Evolutionary conservation across 2,113 vertebrate species (phyloP).

Genomic region (Genyomyrus donnyi): DNA sequence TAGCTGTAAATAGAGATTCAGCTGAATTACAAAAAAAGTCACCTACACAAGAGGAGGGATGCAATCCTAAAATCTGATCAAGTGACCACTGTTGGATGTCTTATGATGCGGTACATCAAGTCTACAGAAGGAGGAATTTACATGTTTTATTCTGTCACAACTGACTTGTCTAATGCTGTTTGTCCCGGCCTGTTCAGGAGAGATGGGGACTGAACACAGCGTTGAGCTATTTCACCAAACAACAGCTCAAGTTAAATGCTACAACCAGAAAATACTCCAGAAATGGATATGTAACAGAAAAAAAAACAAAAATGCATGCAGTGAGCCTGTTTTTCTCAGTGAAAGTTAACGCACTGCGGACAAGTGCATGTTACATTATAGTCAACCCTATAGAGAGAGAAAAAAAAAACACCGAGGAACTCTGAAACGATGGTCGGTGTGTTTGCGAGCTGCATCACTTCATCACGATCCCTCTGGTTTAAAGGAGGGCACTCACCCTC

Average conservation of each 20-base stretch:
- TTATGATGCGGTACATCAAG: neutral
- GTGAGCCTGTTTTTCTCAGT: neutral
- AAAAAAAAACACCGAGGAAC: neutral
- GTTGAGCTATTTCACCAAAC: conserved; percentile 7
- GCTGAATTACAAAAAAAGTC: neutral
- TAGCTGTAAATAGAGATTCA: neutral
- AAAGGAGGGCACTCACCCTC: neutral
- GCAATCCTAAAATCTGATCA: neutral
- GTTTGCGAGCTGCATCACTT: neutral
- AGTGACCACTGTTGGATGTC: neutral
- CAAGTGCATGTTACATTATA: neutral
- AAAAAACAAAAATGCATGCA: conserved; percentile 5
- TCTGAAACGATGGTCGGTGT: neutral
- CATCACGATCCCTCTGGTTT: neutral
- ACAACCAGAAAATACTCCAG: neutral
- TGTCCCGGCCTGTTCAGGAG: neutral
- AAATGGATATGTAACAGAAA: conserved; percentile 1
- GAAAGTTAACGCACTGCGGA: neutral
- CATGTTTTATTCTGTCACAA: neutral
- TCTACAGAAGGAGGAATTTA: neutral
- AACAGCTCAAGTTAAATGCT: neutral
- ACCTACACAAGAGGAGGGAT: neutral
- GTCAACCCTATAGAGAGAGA: too few species aligned
- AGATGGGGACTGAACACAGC: neutral
- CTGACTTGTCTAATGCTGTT: neutral